Evolutionary conservation across 2,888 invertebrate genomes (phyloP).

Genomic region (Lasiommata megera): DNA sequence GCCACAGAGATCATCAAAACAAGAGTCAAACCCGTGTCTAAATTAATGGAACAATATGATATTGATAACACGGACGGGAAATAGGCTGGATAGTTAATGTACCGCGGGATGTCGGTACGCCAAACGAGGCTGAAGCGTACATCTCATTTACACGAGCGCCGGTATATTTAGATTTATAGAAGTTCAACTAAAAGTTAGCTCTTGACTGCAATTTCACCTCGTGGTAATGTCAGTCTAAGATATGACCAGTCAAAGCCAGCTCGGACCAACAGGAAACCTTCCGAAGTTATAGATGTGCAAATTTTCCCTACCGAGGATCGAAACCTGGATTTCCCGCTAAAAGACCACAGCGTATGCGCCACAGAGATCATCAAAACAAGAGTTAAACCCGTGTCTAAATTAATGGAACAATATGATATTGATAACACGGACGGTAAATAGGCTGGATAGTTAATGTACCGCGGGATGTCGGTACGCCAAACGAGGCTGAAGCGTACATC

Average conservation of each 20-base stretch:
- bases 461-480: conserved; percentile 49
- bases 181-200: no score
- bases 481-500: conserved; percentile 66
- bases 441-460: conserved; percentile 15
- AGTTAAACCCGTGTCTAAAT: neutral
- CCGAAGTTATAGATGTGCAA: no score
- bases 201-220: no score
- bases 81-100: conserved; percentile 15
- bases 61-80: conserved; percentile 2
- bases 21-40: neutral
- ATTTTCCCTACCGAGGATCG: no score
- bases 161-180: no score
- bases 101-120: conserved; percentile 39
- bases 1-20: no score
- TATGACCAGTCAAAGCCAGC: no score
- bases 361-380: no score
- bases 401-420: neutral
- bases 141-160: conserved; percentile 73
- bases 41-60: neutral
- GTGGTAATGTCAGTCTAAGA: no score
- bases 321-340: no score
- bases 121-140: conserved; percentile 67
- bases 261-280: no score
- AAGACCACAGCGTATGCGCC: no score
- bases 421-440: conserved; percentile 1